These are phyloP conservation scores for Helicoverpa armigera DNA, from an alignment of 1,140 invertebrate species.

Conservation along the genomic window DNA sequence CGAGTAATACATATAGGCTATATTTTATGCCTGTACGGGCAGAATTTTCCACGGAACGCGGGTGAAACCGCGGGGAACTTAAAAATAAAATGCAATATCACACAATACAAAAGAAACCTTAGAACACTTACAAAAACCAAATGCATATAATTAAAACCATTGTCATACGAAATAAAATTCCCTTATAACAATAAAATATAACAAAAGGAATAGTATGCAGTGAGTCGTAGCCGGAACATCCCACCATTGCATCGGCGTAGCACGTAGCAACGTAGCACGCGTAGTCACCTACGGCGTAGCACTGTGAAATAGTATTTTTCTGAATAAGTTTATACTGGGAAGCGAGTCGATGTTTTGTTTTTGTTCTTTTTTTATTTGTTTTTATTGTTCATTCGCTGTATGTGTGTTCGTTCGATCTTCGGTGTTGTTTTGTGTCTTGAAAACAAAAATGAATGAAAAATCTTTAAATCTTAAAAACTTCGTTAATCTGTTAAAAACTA, in stretches of 20 bases:
- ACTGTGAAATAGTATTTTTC: slow-evolving; percentile 45
- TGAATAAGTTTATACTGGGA: slow-evolving; percentile 28
- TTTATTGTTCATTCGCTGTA: background rate
- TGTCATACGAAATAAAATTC: background rate
- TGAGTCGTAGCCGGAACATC: slow-evolving; percentile 48
- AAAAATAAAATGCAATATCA: no score
- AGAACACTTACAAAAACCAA: no score
- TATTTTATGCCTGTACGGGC: no score
- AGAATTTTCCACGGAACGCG: no score
- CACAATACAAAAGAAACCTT: no score
- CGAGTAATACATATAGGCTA: no score
- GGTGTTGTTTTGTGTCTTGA: no score
- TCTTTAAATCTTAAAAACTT: no score
- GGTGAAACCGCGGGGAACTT: no score
- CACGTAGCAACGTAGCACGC: slow-evolving; percentile 48
- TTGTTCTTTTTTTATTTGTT: background rate
- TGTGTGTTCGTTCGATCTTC: no score
- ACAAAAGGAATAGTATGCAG: slow-evolving; percentile 34
- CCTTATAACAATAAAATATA: slow-evolving; percentile 29
- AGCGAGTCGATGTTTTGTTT: slow-evolving; percentile 5
- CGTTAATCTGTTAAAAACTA: no score
- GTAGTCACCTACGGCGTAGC: slow-evolving; percentile 43
- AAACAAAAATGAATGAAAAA: no score
- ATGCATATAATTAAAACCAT: background rate
- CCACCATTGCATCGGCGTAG: slow-evolving; percentile 22